Base-by-base conservation (phyloP, 1,140 invertebrate genomes). In the Drosophila bocki region DNA sequence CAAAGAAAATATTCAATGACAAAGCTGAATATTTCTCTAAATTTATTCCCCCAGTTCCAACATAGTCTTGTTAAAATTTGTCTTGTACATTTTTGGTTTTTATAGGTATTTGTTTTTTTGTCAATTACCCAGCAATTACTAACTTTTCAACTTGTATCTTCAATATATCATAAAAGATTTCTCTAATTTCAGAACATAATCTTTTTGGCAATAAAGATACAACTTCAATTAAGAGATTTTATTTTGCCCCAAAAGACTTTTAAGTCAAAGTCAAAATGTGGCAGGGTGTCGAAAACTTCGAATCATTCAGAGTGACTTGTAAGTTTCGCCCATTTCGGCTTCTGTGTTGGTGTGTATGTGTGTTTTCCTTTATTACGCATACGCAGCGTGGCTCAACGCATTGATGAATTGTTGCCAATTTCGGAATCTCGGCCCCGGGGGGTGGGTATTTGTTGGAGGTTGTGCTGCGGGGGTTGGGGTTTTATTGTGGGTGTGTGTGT, bases 341-440 rank as follows among this genome's bases (percentile, higher is more conserved):
- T 33, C 19, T 41, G 15, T 45, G 48, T 7, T 19, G 15, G 6
- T 48, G 12, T 29, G n/a, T 35, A 47, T 47, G 19, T 26, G 47
- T 50, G 47, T 41, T 53, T 67, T 41, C 58, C 71, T 82, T 82
- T 78, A 82, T 82, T 86, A 82, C 83, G 83, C 83, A 86, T 77
- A 87, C 76, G 83, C 76, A 84, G 76, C 79, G 53, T 79, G 70
- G 70, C 75, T 39, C 76, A 48, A 44, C 60, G 81, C 79, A 87
- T 87, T 87, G 83, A 87, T 87, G 83, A 87, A 87, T 87, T 87
- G 83, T 87, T 87, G 76, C 79, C 79, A 71, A 56, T 71, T 70
- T 60, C 57, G 39, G 53, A 17, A 32, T 37, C 54, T 47, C 13
- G 13, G 32, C 44, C 41, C 29, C 35, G 39, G 48, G 48, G 68